Conservation (phyloP, 2,113 vertebrate species). For the Haliaeetus leucogaster region DNA sequence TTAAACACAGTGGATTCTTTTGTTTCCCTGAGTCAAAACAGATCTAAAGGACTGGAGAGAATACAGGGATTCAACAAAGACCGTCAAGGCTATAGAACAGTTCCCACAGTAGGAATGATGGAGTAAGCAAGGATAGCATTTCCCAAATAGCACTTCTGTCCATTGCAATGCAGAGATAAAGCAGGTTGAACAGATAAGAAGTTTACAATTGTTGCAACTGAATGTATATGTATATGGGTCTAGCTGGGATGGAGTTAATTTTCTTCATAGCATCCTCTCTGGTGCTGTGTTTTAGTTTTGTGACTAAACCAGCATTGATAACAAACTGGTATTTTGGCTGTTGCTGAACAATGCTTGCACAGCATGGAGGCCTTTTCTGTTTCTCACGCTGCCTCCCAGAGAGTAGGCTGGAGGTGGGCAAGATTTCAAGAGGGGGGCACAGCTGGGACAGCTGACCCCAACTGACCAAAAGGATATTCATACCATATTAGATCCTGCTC, state of each 20-base stretch:
- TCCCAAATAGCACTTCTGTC: neutral
- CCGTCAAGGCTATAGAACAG: neutral
- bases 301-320: neutral
- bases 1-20: neutral
- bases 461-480: neutral
- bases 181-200: neutral
- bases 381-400: neutral
- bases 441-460: neutral
- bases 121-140: neutral
- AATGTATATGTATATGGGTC: neutral
- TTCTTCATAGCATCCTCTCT: neutral
- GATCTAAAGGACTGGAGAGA: neutral
- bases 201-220: neutral
- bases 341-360: neutral
- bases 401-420: neutral
- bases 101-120: neutral
- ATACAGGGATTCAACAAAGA: neutral
- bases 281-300: neutral
- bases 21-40: neutral
- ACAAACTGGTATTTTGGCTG: neutral
- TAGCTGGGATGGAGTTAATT: neutral
- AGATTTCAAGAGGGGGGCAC: neutral
- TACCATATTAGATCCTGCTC: neutral
- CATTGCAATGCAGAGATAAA: neutral
- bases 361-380: neutral